These are phyloP conservation scores for Neotragus pygmaeus DNA, from an alignment of 2,113 vertebrate species.

Conservation along the genomic window DNA sequence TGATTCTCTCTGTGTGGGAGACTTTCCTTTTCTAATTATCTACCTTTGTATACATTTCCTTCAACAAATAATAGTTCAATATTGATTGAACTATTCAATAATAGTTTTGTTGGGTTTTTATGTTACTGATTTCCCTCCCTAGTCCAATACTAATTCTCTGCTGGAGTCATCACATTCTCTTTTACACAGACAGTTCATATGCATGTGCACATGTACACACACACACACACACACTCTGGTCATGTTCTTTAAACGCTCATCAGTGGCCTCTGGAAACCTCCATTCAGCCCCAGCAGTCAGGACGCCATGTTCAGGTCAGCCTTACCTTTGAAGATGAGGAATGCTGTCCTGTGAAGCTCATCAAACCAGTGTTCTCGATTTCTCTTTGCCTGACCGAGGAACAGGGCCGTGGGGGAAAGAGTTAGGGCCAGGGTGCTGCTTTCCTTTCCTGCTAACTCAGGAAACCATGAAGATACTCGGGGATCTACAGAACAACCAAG, in stretches of 20 bases:
- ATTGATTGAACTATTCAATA: neutral
- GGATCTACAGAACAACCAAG: too few relatives aligned
- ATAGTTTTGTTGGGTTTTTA: neutral
- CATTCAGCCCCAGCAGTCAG: neutral
- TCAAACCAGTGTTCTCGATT: constrained; percentile 97
- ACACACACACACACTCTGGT: neutral
- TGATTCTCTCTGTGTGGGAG: neutral
- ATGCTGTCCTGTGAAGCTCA: constrained; percentile 93
- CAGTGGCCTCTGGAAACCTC: neutral
- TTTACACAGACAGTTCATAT: neutral
- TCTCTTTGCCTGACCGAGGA: constrained; percentile 83
- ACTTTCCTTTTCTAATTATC: neutral
- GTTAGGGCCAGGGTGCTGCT: neutral
- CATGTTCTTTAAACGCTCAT: neutral
- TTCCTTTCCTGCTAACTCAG: neutral
- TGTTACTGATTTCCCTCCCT: neutral
- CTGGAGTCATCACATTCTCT: neutral
- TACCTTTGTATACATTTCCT: neutral
- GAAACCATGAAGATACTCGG: neutral
- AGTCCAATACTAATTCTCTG: neutral
- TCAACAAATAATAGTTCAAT: neutral
- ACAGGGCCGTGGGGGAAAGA: neutral
- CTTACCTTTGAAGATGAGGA: constrained; percentile 97
- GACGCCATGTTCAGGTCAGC: rapidly evolving
- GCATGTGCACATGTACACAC: too few relatives aligned